Evolutionary conservation across 2,888 invertebrate genomes (phyloP), one percentile per base, ranked within the genome.

Genomic region (Drosophila greeni): DNA sequence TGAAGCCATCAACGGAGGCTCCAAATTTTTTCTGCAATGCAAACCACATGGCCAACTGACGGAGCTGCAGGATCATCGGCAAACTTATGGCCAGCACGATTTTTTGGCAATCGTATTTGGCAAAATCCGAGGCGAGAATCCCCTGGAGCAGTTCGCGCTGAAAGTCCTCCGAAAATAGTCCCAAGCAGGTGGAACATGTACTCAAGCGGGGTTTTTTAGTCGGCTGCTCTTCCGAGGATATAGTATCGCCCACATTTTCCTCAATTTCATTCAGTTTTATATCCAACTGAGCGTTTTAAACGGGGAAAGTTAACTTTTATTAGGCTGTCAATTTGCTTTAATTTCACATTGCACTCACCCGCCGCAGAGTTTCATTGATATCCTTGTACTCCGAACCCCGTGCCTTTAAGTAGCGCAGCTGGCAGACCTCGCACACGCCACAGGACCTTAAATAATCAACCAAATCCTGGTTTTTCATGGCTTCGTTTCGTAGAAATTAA

Each of bases 41-140:
- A 53, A 93, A 87, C 78, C 91, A 89, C 74, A 95, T 89, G 0
- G 92, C 91, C 55, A 92, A 91, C 76, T 95, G 94, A 51, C 95
- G 90, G 1, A 95, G 83, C 52, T 92, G 89, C 8, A 93, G 89
- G 2, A 92, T 89, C 57, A 93, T 91, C 0, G 96, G 96, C 53
- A 94, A 89, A 0, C 93, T 93, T 6, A 96, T 89, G 0, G 93
- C 93, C 66, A 93, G 91, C 0, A 93, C 92, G 77, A 94, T 94
- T 7, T 91, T 91, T 1, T 88, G 84, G 60, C 92, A 91, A 75
- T 94, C 93, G 82, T 94, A 95, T 52, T 92, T 86, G 16, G 86
- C 83, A 39, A 89, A 86, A 69, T 86, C 90, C 86, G 91, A 88
- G 72, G 91, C 88, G 9, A 91, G 85, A 26, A 92, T 87, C n/a